phyloP scores from a whole-genome alignment of 2,797 vertebrate species.

The Echiichthys vipera region DNA sequence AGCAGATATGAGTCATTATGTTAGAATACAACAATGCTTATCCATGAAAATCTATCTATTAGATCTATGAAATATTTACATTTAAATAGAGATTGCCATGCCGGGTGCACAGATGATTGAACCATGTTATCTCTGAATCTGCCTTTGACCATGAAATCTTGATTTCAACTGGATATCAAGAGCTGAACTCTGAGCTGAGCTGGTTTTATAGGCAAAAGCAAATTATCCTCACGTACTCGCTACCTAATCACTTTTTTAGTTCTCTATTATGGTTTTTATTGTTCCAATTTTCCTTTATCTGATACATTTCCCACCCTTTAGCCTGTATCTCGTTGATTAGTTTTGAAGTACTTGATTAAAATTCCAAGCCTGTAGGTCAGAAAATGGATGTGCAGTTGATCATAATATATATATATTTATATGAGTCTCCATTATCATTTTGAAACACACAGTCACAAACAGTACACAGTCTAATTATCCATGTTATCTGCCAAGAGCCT shows the following conservation, averaged over 20 bases:
- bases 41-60: too few relatives aligned
- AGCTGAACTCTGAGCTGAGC: neutral
- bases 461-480: slow-evolving; percentile 27
- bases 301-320: neutral
- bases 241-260: neutral
- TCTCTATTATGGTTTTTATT: neutral
- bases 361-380: slow-evolving; percentile 1
- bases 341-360: slow-evolving; percentile 4
- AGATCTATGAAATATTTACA: slow-evolving; percentile 39
- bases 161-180: neutral
- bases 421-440: slow-evolving; percentile 11
- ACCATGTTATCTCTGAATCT: slow-evolving; percentile 11
- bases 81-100: slow-evolving; percentile 53
- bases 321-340: neutral
- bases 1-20: slow-evolving; percentile 7
- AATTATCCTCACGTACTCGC: neutral
- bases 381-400: slow-evolving; percentile 1
- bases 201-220: neutral
- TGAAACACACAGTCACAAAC: slow-evolving; percentile 5
- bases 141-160: neutral
- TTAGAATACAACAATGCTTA: slow-evolving; percentile 22
- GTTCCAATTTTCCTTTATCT: neutral
- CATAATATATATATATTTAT: neutral
- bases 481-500: slow-evolving; percentile 30
- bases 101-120: slow-evolving; percentile 7